Evolutionary conservation across 1,140 invertebrate genomes (phyloP).

Genomic region (Lasioglossum albipes): DNA sequence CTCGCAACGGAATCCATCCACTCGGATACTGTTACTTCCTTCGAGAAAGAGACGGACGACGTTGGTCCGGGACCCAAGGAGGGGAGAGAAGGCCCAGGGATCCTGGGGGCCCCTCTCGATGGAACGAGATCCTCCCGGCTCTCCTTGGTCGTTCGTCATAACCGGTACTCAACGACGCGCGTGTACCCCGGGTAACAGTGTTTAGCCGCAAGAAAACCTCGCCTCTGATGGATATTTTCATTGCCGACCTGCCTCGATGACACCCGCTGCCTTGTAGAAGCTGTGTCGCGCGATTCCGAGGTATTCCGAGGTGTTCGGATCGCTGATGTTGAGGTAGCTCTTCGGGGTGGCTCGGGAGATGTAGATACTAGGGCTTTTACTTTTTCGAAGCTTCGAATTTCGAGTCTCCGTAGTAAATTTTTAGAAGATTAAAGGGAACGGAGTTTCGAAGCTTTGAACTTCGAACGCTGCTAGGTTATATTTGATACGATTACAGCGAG

Average conservation of each 20-base stretch:
- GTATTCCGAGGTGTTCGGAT: too few species aligned
- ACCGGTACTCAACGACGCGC: slow-evolving; percentile 58
- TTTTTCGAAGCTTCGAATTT: too few species aligned
- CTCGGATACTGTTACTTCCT: slow-evolving; percentile 76
- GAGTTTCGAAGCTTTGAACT: too few species aligned
- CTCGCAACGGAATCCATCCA: slow-evolving; percentile 75
- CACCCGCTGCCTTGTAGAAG: background rate
- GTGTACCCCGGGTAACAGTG: slow-evolving; percentile 40
- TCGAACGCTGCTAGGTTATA: too few species aligned
- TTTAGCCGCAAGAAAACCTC: slow-evolving; percentile 26
- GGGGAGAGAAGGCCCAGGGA: background rate
- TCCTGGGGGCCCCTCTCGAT: slow-evolving; percentile 31
- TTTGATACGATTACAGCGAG: too few species aligned
- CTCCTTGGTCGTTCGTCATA: slow-evolving; percentile 56
- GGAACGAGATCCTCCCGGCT: slow-evolving; percentile 43
- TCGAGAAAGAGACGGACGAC: slow-evolving; percentile 43
- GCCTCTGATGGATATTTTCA: slow-evolving; percentile 24
- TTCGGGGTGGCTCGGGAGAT: too few species aligned
- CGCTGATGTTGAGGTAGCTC: too few species aligned
- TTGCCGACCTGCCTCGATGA: background rate
- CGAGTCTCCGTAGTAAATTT: too few species aligned
- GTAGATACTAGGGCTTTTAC: too few species aligned
- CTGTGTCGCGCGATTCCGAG: too few species aligned
- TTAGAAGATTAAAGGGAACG: too few species aligned
- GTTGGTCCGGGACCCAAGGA: background rate